Conservation (phyloP, 1,140 invertebrate genomes). For the Drosophila tani region DNA sequence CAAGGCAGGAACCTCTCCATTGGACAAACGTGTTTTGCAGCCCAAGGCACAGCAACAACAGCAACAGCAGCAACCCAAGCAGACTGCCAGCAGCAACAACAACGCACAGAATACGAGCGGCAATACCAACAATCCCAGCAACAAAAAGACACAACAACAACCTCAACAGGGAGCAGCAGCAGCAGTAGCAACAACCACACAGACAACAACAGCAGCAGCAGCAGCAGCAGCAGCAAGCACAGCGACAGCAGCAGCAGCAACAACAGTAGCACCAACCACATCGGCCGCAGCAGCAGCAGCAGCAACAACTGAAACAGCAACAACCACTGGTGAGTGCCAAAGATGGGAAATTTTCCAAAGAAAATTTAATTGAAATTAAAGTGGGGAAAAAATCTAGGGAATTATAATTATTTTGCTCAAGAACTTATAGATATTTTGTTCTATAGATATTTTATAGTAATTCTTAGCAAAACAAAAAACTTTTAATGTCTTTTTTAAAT, state of each 20-base stretch:
- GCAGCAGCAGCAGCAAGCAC: constrained; percentile 19
- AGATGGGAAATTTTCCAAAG: constrained; percentile 12
- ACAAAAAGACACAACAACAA: constrained; percentile 67
- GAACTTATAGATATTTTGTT: too few relatives aligned
- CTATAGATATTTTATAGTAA: too few relatives aligned
- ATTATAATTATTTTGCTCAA: background rate
- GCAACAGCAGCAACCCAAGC: constrained; percentile 60
- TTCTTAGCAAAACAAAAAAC: too few relatives aligned
- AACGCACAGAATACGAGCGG: constrained; percentile 49
- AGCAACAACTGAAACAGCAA: constrained; percentile 41
- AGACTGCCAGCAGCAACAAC: constrained; percentile 60
- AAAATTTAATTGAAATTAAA: constrained; percentile 12
- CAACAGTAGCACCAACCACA: constrained; percentile 11
- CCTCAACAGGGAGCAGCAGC: constrained; percentile 47
- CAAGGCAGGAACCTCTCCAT: constrained; percentile 76
- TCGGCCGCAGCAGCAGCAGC: constrained; percentile 28
- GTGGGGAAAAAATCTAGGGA: background rate
- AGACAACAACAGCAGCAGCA: constrained; percentile 48
- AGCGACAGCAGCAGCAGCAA: constrained; percentile 26
- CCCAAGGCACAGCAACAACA: constrained; percentile 83
- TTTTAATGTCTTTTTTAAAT: too few relatives aligned
- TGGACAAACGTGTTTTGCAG: constrained; percentile 85
- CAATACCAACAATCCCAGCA: constrained; percentile 56
- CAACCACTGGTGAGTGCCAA: constrained; percentile 64
- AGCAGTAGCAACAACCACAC: constrained; percentile 36